Evolutionary conservation across 2,888 invertebrate species (phyloP).

Genomic region (Mythimna vitellina): DNA sequence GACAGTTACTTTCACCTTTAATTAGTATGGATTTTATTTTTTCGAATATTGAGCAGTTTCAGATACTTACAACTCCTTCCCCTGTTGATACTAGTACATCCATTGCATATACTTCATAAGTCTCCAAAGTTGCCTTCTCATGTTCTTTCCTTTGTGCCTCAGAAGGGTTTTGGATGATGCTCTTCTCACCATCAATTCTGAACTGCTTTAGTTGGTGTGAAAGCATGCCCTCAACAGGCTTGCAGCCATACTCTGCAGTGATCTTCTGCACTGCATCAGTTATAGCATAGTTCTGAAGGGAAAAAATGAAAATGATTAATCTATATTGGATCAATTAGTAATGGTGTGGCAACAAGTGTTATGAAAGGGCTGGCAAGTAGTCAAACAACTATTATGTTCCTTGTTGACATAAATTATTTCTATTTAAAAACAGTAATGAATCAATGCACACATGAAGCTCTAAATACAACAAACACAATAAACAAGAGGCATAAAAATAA

Average conservation of each 20-base stretch:
- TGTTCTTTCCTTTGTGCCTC: constrained; percentile 99
- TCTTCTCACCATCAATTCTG: constrained; percentile 99
- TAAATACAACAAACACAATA: constrained; percentile 1
- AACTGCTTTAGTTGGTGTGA: constrained; percentile 99
- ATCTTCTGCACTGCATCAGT: constrained; percentile 98
- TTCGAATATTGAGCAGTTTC: neutral
- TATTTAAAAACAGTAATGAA: constrained; percentile 23
- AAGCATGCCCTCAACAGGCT: constrained; percentile 99
- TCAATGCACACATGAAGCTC: constrained; percentile 8
- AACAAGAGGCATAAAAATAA: neutral
- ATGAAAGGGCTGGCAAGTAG: constrained; percentile 10
- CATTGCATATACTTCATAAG: constrained; percentile 99
- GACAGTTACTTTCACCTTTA: no score
- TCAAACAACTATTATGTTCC: neutral
- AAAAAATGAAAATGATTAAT: neutral
- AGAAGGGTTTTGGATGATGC: constrained; percentile 95
- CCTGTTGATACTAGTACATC: constrained; percentile 99
- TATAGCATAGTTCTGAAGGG: constrained; percentile 95
- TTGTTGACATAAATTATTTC: neutral
- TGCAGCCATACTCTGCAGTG: constrained; percentile 98
- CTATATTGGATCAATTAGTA: constrained; percentile 7
- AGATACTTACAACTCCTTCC: constrained; percentile 95
- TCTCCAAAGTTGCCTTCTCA: constrained; percentile 98
- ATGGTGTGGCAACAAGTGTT: constrained; percentile 4
- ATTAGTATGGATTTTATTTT: no score